phyloP scores from a whole-genome alignment of 2,113 vertebrate species.

The Ceuthmochares aereus region DNA sequence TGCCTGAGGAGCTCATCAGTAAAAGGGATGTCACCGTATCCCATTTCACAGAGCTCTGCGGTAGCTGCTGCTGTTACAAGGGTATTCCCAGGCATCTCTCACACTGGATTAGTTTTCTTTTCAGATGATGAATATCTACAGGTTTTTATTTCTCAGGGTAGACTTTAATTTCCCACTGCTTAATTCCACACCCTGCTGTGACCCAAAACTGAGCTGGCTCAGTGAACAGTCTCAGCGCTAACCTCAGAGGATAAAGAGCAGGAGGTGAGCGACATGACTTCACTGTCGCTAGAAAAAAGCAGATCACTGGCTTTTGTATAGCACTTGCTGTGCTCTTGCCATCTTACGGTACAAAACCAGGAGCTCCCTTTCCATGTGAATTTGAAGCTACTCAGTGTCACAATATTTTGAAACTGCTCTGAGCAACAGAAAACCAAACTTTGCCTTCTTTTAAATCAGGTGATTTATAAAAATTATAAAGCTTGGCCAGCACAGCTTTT shows the following conservation, averaged over 20 bases:
- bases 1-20: background rate
- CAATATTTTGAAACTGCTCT: background rate
- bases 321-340: background rate
- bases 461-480: background rate
- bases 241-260: background rate
- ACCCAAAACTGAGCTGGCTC: background rate
- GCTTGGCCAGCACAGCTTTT: background rate
- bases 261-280: background rate
- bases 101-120: background rate
- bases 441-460: background rate
- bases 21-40: background rate
- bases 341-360: background rate
- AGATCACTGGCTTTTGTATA: background rate
- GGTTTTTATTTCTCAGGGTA: background rate
- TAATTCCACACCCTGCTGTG: background rate
- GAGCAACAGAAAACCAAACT: background rate
- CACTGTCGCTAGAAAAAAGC: background rate
- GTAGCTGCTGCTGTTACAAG: background rate
- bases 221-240: background rate
- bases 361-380: background rate
- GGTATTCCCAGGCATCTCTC: background rate
- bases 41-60: background rate
- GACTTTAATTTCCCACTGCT: background rate
- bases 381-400: background rate
- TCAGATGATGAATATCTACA: background rate